A percentile compares a stretch with the other conserved stretches of the same genome.
phyloP scores from a whole-genome alignment of 1,140 invertebrate genomes.

The Nylanderia fulva region DNA sequence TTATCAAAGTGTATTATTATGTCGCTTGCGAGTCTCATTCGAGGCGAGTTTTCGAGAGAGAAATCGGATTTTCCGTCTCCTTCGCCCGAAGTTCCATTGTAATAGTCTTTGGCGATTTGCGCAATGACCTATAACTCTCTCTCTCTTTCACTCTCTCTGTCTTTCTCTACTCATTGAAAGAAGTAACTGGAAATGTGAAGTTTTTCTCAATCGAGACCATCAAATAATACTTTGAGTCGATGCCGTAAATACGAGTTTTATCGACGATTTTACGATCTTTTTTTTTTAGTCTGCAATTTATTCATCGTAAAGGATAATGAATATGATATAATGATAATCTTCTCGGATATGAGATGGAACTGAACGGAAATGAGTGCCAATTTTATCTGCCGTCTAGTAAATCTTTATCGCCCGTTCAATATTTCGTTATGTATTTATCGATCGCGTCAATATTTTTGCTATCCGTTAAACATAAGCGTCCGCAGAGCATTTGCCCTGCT shows the following conservation, averaged over 20 bases:
- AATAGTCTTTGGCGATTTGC: slow-evolving; percentile 10
- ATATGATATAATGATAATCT: neutral
- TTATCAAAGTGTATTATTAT: slow-evolving; percentile 8
- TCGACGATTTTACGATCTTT: neutral
- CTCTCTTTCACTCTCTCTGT: no score
- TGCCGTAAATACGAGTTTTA: slow-evolving; percentile 22
- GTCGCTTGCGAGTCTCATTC: neutral
- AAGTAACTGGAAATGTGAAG: neutral
- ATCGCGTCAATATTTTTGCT: neutral
- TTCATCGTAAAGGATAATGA: neutral
- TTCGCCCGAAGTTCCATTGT: neutral
- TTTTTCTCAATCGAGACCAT: neutral
- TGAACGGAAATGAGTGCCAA: neutral
- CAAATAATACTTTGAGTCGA: neutral
- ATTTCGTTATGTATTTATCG: neutral
- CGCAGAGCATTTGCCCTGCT: no score
- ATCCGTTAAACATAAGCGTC: no score
- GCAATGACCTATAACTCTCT: slow-evolving; percentile 36
- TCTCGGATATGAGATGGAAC: neutral
- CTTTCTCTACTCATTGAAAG: neutral
- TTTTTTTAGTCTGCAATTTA: neutral
- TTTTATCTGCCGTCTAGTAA: neutral
- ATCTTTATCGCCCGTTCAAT: neutral
- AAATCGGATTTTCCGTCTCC: neutral
- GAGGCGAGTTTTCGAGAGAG: slow-evolving; percentile 12